Evolutionary conservation across 2,113 vertebrate species (phyloP).

Genomic region (Tragelaphus buxtoni): DNA sequence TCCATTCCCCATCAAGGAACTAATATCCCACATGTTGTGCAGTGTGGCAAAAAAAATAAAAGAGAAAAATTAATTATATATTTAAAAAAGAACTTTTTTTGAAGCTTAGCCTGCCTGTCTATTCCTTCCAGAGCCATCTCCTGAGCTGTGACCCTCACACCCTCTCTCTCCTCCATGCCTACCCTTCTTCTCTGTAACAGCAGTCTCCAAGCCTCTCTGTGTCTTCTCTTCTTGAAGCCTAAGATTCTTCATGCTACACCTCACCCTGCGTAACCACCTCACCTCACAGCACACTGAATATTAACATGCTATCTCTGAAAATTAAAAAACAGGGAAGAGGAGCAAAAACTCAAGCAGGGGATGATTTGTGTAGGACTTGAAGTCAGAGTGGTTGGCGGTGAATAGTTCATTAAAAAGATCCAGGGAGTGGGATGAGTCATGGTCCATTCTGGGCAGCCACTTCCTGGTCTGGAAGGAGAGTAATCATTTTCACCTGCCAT

Average conservation of each 20-base stretch:
- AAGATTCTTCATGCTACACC: not conserved
- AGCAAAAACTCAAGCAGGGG: not conserved
- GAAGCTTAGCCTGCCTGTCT: not conserved
- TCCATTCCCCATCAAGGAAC: not conserved
- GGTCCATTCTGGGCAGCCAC: not conserved
- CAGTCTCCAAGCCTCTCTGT: not conserved
- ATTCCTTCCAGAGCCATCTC: not conserved
- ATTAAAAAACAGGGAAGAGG: not conserved
- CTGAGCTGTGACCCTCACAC: not conserved
- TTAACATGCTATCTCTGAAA: not conserved
- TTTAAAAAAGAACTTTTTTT: not conserved
- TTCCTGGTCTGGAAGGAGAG: conserved; percentile 33
- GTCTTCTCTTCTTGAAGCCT: not conserved
- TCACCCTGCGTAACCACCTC: not conserved
- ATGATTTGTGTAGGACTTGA: not conserved
- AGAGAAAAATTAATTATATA: not conserved
- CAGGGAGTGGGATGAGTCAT: conserved; percentile 17
- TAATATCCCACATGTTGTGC: not conserved
- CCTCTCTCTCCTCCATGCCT: not conserved
- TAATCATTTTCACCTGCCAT: conserved; percentile 29
- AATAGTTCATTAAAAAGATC: conserved; percentile 21
- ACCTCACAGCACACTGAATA: not conserved
- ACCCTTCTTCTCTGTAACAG: not conserved
- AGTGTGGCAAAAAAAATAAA: not conserved
- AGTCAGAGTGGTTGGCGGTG: not conserved